phyloP scores from a whole-genome alignment of 2,888 invertebrate species.

The Panopea generosa region DNA sequence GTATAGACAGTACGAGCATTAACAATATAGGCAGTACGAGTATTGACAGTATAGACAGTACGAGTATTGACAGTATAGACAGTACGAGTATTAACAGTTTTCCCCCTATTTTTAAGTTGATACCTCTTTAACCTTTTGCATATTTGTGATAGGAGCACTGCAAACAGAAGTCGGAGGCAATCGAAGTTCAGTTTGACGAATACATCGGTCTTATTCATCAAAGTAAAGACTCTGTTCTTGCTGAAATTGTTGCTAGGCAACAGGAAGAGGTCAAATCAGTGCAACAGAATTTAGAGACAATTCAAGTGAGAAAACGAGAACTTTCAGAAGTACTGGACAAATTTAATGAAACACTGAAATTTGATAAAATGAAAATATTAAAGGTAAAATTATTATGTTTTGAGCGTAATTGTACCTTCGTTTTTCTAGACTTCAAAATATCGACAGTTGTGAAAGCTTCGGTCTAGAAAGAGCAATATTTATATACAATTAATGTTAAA shows the following conservation, averaged over 20 bases:
- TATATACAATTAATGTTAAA: no score
- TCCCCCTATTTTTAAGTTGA: no score
- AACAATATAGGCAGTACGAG: no score
- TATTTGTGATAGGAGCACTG: constrained; percentile 36
- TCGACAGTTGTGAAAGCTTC: no score
- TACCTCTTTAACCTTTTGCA: no score
- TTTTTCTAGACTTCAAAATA: no score
- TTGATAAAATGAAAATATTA: constrained; percentile 23
- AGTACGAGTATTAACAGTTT: no score
- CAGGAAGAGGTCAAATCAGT: constrained; percentile 18
- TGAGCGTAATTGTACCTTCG: no score
- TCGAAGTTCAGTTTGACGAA: constrained; percentile 42
- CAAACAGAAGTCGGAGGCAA: constrained; percentile 18
- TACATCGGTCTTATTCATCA: constrained; percentile 37
- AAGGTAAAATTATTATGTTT: constrained; percentile 22
- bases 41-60: no score
- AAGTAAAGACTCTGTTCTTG: constrained; percentile 38
- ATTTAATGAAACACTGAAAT: constrained; percentile 17
- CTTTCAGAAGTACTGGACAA: constrained; percentile 9
- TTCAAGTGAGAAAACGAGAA: constrained; percentile 15
- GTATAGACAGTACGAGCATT: no score
- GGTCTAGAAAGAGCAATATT: no score
- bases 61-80: no score
- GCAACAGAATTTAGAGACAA: constrained; percentile 9
- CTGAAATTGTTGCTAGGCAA: constrained; percentile 24